Evolutionary conservation across 2,797 vertebrate species (phyloP), one percentile per base, ranked within the genome.

Genomic region (Eurystomus glaucurus): DNA sequence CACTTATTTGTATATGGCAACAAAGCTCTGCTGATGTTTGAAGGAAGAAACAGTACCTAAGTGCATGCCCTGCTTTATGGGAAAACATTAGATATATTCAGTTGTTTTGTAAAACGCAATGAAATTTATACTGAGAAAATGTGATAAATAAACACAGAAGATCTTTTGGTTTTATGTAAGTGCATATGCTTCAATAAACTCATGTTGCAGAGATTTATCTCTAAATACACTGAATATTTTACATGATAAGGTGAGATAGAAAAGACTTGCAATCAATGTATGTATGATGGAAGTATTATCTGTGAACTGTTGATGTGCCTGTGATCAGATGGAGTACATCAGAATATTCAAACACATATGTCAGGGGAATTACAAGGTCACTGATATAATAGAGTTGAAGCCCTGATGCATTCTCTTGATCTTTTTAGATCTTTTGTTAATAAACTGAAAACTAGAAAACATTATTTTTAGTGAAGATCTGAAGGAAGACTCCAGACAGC

Each of bases 391-490:
- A 93, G 52, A 58, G 2, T 68, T 70, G 31, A 71, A 70, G 7
- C 21, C 17, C n/a, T 55, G 14, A 2, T 37, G 4, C 17, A 65
- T 93, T 93, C 21, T 45, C 81, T 97, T 96, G 60, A 96, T 94
- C 61, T 91, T 96, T 90, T 72, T 41, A 93, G 46, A 69, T 94
- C 43, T 84, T 70, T 93, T 75, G 50, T 65, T 95, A 89, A 96
- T 93, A 97, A 96, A 70, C 15, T 39, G 69, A 69, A 93, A 70
- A 96, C n/a, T 33, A 74, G 74, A 91, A 93, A 85, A 95, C 11
- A 46, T 62, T 83, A 61, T 68, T 90, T 19, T 89, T 97, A 96
- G 97, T 97, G 96, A 96, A 88, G 84, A 96, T 86, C 62, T 97
- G 58, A 94, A 66, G 11, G 39, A 92, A 81, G 55, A 93, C 60